These are phyloP conservation scores for Columba guinea DNA, from an alignment of 2,797 vertebrate genomes.

Conservation along the genomic window DNA sequence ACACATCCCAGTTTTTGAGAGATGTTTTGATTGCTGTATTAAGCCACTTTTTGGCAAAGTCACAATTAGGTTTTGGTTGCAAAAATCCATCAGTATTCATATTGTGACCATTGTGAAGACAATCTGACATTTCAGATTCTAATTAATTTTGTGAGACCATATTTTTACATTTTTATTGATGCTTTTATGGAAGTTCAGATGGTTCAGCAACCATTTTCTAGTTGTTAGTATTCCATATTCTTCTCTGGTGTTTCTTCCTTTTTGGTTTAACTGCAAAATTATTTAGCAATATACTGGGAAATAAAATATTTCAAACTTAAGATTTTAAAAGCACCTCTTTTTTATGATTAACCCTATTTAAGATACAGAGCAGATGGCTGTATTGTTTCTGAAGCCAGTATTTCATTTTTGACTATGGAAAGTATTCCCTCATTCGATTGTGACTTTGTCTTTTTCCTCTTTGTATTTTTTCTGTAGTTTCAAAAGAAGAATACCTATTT, in stretches of 20 bases:
- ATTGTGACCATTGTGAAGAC: constrained; percentile 10
- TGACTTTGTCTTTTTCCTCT: constrained; percentile 41
- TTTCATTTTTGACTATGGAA: not conserved
- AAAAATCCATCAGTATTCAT: not conserved
- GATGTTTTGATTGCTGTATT: not conserved
- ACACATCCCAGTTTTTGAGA: constrained; percentile 25
- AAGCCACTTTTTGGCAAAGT: constrained; percentile 33
- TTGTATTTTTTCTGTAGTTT: constrained; percentile 17
- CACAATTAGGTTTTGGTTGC: constrained; percentile 23
- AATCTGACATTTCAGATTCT: constrained; percentile 21
- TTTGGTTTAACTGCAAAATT: constrained; percentile 31
- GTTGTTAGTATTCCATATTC: constrained; percentile 39
- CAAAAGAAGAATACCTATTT: not conserved
- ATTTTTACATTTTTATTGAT: constrained; percentile 39
- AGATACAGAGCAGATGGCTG: not conserved
- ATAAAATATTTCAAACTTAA: constrained; percentile 51
- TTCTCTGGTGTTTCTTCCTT: constrained; percentile 34
- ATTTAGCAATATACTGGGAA: constrained; percentile 53
- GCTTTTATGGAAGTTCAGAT: constrained; percentile 35
- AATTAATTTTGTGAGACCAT: not conserved
- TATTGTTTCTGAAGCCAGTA: constrained; percentile 19
- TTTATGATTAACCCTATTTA: not conserved
- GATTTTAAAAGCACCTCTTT: constrained; percentile 43
- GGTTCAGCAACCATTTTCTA: constrained; percentile 27
- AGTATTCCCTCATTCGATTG: not conserved